Base-by-base conservation (phyloP, 2,797 vertebrate species). In the Cuculus canorus region DNA sequence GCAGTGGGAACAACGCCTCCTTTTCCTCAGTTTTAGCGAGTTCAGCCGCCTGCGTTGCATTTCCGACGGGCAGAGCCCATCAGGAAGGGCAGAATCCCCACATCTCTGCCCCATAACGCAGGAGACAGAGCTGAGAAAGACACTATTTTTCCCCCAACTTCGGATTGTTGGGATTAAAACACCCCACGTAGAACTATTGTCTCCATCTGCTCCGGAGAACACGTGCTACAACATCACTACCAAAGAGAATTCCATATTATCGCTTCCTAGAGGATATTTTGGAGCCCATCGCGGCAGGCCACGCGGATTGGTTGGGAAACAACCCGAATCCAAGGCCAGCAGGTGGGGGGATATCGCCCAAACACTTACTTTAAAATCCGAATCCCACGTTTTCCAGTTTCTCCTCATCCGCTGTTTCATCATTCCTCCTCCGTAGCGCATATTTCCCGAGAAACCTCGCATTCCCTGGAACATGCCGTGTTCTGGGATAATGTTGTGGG, bases 401-500 rank as follows among this genome's bases (percentile, higher is more conserved):
- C 99, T 99, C 98, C 98, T 98, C 98, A 98, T 98, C 71, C 98
- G 98, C 96, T 99, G 99, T 91, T 98, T 98, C 98, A 98, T 98
- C 94, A 97, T 96, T 53, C 97, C 98, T 93, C 98, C 98, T 97
- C 99, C 99, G 93, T 99, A 99, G 93, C 98, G 98, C 97, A 98
- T 98, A 94, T 98, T 80, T 30, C 97, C 98, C 79, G 98, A 98
- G 97, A 98, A 98, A 61, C 99, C 98, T 88, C 99, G 98, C 97
- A 98, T 98, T 89, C 98, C 98, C 95, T 98, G 98, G 98, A 98
- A 99, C 97, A 98, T 98, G 96, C 98, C 97, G 82, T 98, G 98
- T 93, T 99, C 98, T 15, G 98, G 98, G 97, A 99, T 98, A 96
- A 99, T 98, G 97, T 98, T 99, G 98, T 98, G 98, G 97, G 98